Conservation (phyloP, 2,888 invertebrate genomes). For the Prosapia bicincta region DNA sequence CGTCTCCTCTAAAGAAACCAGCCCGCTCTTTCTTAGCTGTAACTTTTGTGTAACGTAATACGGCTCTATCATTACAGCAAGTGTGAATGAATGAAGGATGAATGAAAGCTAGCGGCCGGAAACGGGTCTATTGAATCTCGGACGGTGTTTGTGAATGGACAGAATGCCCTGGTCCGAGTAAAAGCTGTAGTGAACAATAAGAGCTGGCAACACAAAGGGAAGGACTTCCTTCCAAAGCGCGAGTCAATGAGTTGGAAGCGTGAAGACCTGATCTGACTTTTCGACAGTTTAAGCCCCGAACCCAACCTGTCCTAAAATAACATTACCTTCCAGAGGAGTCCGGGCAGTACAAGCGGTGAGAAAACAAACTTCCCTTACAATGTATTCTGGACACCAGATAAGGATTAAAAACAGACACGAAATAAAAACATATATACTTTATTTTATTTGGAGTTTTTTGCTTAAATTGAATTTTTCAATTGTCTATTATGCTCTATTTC, state of each 20-base stretch:
- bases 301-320: not conserved
- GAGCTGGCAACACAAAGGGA: not conserved
- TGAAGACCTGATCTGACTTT: not conserved
- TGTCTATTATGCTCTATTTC: too few relatives aligned
- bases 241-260: not conserved
- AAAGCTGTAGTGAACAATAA: not conserved
- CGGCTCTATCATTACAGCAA: not conserved
- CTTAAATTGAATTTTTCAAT: too few relatives aligned
- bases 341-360: not conserved
- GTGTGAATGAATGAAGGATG: not conserved
- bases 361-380: not conserved
- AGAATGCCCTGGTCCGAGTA: not conserved
- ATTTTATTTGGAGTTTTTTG: too few relatives aligned
- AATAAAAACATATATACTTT: too few relatives aligned
- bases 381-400: too few relatives aligned
- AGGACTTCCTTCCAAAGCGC: not conserved
- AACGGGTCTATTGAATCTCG: not conserved
- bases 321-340: too few relatives aligned
- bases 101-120: slow-evolving; percentile 1
- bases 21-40: not conserved
- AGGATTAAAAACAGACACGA: too few relatives aligned
- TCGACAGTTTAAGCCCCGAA: not conserved
- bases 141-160: not conserved
- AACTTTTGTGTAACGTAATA: not conserved
- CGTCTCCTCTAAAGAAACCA: not conserved